Base-by-base conservation (phyloP, 2,888 invertebrate species). In the Synanthedon vespiformis region DNA sequence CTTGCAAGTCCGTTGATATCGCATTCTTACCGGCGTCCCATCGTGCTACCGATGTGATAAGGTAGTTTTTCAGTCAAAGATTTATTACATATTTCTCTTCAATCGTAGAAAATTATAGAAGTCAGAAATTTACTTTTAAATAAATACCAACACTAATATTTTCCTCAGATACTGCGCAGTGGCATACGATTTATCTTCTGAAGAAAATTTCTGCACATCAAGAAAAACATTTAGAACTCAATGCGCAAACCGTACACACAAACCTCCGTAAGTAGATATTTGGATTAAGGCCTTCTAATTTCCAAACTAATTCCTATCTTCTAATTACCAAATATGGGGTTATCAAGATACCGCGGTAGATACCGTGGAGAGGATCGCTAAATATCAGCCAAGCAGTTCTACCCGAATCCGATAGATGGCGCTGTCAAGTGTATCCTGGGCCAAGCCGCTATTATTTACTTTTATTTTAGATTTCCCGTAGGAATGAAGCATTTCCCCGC, bases 11-110 rank as follows among this genome's bases (percentile, higher is more conserved):
- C 1, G 70, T 83, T 0, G 80, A 84, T 34, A 68, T 87, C 1
- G 86, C 86, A 2, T 86, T 85, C 55, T 54, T 87, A 16, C 85
- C 86, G 1, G 86, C 85, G 0, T 62, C 67, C 0, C 82, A 84
- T 51, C 76, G 82, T 47, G 70, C 76, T n/a, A 80, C 81, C 10
- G 79, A 81, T 55, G 80, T 76, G 11, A 82, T 87, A 49, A 78
- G 81, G 86, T 81, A 48, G 54, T 58, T 52, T 53, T 41, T 51
- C 22, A 22, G 18, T 53, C 1, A 41, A 13, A 2, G n/a, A 3
- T 41, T 10, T 41, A 1, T 41, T 41, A 13, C 13, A 41, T 41
- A 13, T 41, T 41, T 41, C 41, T 41, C 12, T 41, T 12, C n/a
- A 5, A 41, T 13, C 6, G 12, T 41, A 11, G 2, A 13, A 13